A percentile compares a stretch with the other conserved stretches of the same genome.
These are phyloP conservation scores for Nannobrachium achirus DNA, from an alignment of 2,113 vertebrate species.

Conservation along the genomic window DNA sequence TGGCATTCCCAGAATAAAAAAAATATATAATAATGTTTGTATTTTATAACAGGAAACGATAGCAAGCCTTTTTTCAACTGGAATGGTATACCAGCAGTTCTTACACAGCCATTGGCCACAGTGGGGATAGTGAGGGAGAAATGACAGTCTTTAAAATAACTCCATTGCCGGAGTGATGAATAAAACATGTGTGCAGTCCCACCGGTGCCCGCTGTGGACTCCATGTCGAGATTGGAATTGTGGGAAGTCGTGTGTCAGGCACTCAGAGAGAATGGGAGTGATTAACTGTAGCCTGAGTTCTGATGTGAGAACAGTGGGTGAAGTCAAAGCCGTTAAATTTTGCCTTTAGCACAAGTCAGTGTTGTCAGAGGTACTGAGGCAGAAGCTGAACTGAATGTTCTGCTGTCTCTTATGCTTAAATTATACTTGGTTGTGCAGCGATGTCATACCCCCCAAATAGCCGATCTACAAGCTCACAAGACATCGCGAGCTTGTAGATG, in stretches of 20 bases:
- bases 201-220: conserved; percentile 49
- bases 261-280: conserved; percentile 63
- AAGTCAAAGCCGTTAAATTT: conserved; percentile 33
- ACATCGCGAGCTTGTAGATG: no score
- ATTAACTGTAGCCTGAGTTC: conserved; percentile 58
- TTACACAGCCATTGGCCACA: conserved; percentile 35
- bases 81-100: conserved; percentile 26
- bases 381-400: conserved; percentile 22
- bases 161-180: conserved; percentile 64
- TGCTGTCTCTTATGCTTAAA: background rate
- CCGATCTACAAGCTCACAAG: no score
- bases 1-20: conserved; percentile 37
- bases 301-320: conserved; percentile 52
- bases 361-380: background rate
- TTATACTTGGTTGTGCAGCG: background rate
- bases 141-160: conserved; percentile 60
- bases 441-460: background rate
- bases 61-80: conserved; percentile 19
- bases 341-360: conserved; percentile 21
- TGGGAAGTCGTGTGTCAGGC: conserved; percentile 54
- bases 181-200: conserved; percentile 66
- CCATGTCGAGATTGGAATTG: conserved; percentile 53
- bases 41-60: conserved; percentile 26
- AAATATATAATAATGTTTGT: no score
- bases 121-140: conserved; percentile 17